Evolutionary conservation across 2,113 vertebrate species (phyloP), one percentile per base, ranked within the genome.

Genomic region (Callaeas wilsoni): DNA sequence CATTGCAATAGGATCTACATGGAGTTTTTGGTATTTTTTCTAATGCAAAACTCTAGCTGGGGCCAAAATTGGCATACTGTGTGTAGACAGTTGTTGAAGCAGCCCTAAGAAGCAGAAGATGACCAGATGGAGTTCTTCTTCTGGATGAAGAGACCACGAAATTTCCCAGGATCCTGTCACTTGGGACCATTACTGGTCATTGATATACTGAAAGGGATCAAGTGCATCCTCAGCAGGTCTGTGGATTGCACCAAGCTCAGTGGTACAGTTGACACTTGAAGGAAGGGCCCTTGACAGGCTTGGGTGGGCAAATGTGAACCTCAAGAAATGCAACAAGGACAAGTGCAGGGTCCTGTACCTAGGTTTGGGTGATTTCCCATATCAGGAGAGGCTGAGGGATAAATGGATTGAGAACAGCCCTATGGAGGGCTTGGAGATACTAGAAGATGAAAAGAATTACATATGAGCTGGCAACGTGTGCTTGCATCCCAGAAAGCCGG

Each of bases 401-500:
- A 33, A 76, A 27, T 4, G 9, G 42, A 37, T n/a, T 76, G 32
- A 62, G 14, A 80, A 8, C 6, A 76, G 10, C 1, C 9, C 26
- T 52, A 9, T 6, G 32, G 39, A 79, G 16, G 19, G 26, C 35
- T 46, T 30, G 4, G 23, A 22, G 5, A 46, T 27, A 16, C 9
- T 37, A 37, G 35, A 20, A 74, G 12, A 17, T 20, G 12, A 33
- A 50, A 79, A 12, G 25, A 75, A 35, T 35, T 42, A 35, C 9
- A 1, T 42, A 11, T n/a, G 13, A 77, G 4, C 15, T 23, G 12
- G 30, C 25, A 60, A 49, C 0, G 0, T 1, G 0, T 1, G 0
- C 13, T 64, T 53, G 11, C 23, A 47, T 20, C 17, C 20, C 20
- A 42, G 39, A 80, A 70, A 75, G 46, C 5, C 25, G 60, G 3